Conservation (phyloP, 2,888 invertebrate species). For the Magallana nippona region DNA sequence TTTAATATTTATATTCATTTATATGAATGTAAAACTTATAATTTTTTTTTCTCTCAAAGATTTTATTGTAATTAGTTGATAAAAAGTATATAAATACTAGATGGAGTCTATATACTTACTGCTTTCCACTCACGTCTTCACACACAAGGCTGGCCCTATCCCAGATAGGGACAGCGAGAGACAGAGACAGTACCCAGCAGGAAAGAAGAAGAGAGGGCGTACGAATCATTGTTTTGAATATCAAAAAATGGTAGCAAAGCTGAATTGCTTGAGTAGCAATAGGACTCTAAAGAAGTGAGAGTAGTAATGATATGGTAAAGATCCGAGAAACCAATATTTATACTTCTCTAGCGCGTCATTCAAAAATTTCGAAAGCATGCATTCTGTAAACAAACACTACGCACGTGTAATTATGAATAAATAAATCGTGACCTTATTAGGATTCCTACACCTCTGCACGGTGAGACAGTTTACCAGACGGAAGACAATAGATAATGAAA, state of each 20-base stretch:
- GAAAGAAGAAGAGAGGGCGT: neutral
- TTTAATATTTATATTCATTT: too few relatives aligned
- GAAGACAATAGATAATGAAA: neutral
- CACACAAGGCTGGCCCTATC: slow-evolving; percentile 15
- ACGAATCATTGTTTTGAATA: neutral
- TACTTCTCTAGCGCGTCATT: slow-evolving; percentile 1
- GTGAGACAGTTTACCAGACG: neutral
- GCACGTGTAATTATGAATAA: slow-evolving; percentile 15
- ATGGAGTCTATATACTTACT: slow-evolving; percentile 1
- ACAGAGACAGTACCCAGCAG: neutral
- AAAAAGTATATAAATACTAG: neutral
- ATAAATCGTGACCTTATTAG: slow-evolving; percentile 27
- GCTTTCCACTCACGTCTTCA: neutral
- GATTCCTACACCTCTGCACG: neutral
- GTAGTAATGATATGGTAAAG: neutral
- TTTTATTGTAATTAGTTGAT: neutral
- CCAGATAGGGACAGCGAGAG: neutral
- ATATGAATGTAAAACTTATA: too few relatives aligned
- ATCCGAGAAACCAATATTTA: neutral
- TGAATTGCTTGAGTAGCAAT: neutral
- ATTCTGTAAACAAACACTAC: neutral
- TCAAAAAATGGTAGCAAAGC: too few relatives aligned
- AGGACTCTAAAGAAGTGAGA: neutral
- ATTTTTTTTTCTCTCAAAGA: too few relatives aligned
- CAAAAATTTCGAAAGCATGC: neutral